A percentile compares a stretch with the other conserved stretches of the same genome.
Conservation (phyloP, 2,797 vertebrate species). For the Poeciliopsis gracilis region DNA sequence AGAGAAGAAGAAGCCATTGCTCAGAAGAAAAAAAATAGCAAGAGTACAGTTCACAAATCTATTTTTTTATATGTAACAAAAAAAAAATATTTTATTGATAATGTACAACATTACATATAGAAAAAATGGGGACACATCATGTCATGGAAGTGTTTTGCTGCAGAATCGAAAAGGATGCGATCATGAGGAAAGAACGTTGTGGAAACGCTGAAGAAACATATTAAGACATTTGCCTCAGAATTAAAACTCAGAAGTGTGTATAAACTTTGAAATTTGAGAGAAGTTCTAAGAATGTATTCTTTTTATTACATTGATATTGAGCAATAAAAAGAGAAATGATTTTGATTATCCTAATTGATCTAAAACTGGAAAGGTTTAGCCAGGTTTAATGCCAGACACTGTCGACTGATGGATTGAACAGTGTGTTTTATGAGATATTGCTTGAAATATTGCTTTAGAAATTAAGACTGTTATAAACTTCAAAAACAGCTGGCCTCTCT, state of each 20-base stretch:
- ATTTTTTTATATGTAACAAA: background rate
- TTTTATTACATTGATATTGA: background rate
- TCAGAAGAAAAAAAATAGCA: background rate
- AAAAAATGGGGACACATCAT: background rate
- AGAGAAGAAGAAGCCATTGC: background rate
- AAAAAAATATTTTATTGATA: background rate
- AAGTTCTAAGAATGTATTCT: background rate
- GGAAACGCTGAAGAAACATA: background rate
- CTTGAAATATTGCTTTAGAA: background rate
- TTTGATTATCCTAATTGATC: background rate
- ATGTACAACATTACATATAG: background rate
- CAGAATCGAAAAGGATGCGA: background rate
- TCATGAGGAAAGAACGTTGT: background rate
- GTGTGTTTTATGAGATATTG: background rate
- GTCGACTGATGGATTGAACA: background rate
- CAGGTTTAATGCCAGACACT: background rate
- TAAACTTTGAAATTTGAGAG: background rate
- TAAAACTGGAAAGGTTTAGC: background rate
- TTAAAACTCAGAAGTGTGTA: background rate
- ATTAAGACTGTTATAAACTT: background rate
- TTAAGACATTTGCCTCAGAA: background rate
- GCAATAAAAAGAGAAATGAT: background rate
- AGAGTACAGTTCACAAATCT: background rate
- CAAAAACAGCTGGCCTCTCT: background rate
- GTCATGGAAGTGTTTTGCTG: background rate